These are phyloP conservation scores for Odontamblyopus lacepedii DNA, from an alignment of 2,797 vertebrate genomes.

Conservation along the genomic window DNA sequence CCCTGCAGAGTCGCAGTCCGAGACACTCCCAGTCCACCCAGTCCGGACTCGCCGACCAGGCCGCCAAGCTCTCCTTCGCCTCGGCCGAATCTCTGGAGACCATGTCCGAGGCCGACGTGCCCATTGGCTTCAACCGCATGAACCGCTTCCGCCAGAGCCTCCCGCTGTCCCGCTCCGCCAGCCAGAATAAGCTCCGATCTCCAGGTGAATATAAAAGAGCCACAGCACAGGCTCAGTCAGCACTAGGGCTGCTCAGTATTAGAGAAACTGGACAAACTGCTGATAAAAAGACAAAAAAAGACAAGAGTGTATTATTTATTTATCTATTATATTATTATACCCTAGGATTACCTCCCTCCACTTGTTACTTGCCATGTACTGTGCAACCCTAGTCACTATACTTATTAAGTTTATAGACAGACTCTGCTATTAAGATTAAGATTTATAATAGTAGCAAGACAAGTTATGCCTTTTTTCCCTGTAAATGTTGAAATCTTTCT, in stretches of 20 bases:
- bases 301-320: neutral
- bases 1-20: conserved; percentile 90
- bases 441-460: neutral
- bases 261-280: neutral
- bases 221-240: conserved; percentile 19
- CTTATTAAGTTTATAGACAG: neutral
- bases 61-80: conserved; percentile 94
- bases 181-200: conserved; percentile 96
- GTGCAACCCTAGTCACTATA: neutral
- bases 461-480: neutral
- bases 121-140: conserved; percentile 95
- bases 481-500: no score
- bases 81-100: conserved; percentile 97
- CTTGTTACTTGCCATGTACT: neutral
- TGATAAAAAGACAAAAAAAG: neutral
- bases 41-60: conserved; percentile 95
- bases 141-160: conserved; percentile 97
- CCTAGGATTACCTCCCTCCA: neutral
- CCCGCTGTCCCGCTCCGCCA: conserved; percentile 93
- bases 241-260: conserved; percentile 4
- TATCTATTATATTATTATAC: neutral
- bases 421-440: neutral
- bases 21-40: conserved; percentile 94
- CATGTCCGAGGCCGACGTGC: conserved; percentile 97
- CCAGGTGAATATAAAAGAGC: conserved; percentile 82